Percentiles rank a stretch among this genome's conserved stretches.
Evolutionary conservation across 2,113 vertebrate species (phyloP).

Genomic region (Oxyura jamaicensis): DNA sequence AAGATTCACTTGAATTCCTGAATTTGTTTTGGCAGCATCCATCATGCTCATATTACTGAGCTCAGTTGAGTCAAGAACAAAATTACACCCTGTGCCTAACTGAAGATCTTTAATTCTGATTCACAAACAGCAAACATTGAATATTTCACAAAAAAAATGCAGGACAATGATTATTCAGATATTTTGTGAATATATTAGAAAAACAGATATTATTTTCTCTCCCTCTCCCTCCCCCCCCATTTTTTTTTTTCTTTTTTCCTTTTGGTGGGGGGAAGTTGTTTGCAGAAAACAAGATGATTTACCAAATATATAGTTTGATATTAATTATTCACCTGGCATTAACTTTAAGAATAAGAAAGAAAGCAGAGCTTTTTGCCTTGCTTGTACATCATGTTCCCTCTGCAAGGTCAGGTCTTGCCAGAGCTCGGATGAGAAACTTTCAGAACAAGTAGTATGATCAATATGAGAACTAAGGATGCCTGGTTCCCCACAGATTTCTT

Average conservation of each 20-base stretch:
- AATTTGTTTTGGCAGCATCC: neutral
- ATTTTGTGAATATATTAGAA: neutral
- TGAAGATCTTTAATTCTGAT: neutral
- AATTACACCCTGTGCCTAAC: neutral
- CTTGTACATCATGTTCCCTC: neutral
- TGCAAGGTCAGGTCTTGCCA: slow-evolving; percentile 29
- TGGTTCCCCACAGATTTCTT: slow-evolving; percentile 45
- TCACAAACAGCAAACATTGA: neutral
- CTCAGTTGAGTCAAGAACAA: neutral
- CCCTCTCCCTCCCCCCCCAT: too few species aligned
- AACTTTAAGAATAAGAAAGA: neutral
- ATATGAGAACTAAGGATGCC: slow-evolving; percentile 16
- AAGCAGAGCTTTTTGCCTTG: neutral
- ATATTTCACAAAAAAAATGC: neutral
- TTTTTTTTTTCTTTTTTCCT: neutral
- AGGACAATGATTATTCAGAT: neutral
- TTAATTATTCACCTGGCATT: neutral
- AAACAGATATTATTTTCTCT: neutral
- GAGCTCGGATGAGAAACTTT: neutral
- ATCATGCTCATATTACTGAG: neutral
- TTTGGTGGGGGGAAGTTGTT: neutral
- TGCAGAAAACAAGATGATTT: neutral
- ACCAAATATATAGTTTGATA: neutral
- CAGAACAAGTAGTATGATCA: slow-evolving; percentile 14
- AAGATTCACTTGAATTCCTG: neutral